Conservation (phyloP, 1,140 invertebrate species). For the Cydia pomonella region DNA sequence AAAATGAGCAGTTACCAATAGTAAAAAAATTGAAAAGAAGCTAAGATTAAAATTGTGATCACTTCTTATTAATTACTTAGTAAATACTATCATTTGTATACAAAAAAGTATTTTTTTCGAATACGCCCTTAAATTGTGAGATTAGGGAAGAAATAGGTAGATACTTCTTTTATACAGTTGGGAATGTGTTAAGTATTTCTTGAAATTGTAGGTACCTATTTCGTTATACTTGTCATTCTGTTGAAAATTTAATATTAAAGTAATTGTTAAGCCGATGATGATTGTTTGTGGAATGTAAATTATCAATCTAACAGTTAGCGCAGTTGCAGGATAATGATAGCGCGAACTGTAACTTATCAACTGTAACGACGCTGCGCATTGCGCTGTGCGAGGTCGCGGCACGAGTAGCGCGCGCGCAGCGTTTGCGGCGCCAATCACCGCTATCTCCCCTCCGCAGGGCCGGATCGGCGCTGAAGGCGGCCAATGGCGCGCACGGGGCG, state of each 20-base stretch:
- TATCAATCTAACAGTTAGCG: constrained; percentile 28
- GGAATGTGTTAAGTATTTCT: no score
- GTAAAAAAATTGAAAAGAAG: no score
- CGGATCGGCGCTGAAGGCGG: constrained; percentile 71
- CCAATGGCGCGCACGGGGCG: constrained; percentile 80
- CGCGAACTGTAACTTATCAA: constrained; percentile 38
- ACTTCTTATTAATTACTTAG: no score
- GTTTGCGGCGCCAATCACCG: constrained; percentile 67
- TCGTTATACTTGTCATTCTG: no score
- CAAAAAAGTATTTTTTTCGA: no score
- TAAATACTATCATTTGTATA: no score
- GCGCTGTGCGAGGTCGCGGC: constrained; percentile 58
- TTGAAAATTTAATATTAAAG: constrained; percentile 28
- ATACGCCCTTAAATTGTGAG: no score
- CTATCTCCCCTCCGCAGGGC: constrained; percentile 76
- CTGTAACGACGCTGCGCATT: constrained; percentile 50
- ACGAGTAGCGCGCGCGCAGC: constrained; percentile 68
- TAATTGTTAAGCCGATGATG: constrained; percentile 54
- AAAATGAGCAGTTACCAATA: no score
- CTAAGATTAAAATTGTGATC: no score
- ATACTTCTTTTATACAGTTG: no score
- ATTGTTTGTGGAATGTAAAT: constrained; percentile 37
- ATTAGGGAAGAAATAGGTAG: no score
- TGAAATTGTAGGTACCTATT: no score
- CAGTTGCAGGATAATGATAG: constrained; percentile 44